Conservation (phyloP, 2,113 vertebrate species). For the Paramisgurnus dabryanus region DNA sequence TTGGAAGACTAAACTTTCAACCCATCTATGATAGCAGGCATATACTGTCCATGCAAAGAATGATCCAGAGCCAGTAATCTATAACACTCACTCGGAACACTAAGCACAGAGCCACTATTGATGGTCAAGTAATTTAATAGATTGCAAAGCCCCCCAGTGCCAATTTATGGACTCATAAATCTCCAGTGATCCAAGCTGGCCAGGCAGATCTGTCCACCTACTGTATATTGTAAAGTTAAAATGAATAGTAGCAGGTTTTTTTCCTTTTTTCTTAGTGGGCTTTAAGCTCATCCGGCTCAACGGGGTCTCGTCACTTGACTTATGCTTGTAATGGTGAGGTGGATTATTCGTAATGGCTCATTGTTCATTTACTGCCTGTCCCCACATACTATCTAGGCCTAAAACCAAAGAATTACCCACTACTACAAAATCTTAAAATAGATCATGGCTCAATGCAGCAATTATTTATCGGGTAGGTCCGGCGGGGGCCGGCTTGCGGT, state of each 20-base stretch:
- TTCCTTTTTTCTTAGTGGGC: constrained; percentile 45
- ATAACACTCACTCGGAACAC: constrained; percentile 22
- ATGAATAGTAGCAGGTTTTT: constrained; percentile 55
- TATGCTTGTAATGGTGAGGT: background rate
- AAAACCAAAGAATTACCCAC: constrained; percentile 28
- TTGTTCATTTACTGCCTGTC: background rate
- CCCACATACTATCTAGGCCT: background rate
- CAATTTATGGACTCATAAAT: constrained; percentile 61
- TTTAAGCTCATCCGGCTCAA: constrained; percentile 49
- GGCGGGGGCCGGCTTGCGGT: background rate
- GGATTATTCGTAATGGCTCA: background rate
- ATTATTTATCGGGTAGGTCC: constrained; percentile 41
- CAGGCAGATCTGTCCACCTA: constrained; percentile 39
- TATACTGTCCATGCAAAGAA: background rate
- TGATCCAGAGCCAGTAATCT: constrained; percentile 41
- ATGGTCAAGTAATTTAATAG: constrained; percentile 64
- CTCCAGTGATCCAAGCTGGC: constrained; percentile 39
- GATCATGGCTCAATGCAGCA: constrained; percentile 20
- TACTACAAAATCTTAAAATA: constrained; percentile 35
- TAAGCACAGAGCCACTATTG: constrained; percentile 51
- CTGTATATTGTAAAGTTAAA: constrained; percentile 45
- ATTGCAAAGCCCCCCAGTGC: constrained; percentile 55
- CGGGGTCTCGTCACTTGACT: background rate
- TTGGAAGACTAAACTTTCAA: background rate
- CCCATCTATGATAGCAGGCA: background rate